Evolutionary conservation across 2,888 invertebrate species (phyloP), one percentile per base, ranked within the genome.

Genomic region (Fissipunctia ypsillon): DNA sequence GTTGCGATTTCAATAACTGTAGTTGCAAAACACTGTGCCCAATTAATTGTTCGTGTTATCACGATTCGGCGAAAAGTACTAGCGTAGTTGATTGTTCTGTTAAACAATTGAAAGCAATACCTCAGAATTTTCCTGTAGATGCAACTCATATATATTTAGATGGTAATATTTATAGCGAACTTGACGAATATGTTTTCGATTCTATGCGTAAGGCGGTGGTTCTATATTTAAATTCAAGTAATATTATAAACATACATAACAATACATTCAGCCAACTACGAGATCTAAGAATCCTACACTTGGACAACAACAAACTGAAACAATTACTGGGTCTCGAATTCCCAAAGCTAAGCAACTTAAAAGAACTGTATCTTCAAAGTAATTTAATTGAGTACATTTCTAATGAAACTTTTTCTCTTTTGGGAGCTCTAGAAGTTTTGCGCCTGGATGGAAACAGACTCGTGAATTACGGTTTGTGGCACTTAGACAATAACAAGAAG

Each of bases 21-120:
- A 98, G 99, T 94, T 99, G 99, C 94, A 99, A 99, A 96, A 98
- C 98, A 97, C 98, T 98, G 81, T 99, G 99, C 91, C 99, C 99
- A 10, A 97, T 97, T 85, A 98, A 98, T 90, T 99, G 99, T 96
- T 98, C 98, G 86, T 99, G 99, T 94, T 99, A 98, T 96, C 98
- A 99, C 94, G 99, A 99, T 92, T 98, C 98, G 89, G 97, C 98
- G 52, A 99, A 99, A 98, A 97, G 98, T 88, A 98, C 98, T 48
- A 99, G 98, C 94, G 98, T 99, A 69, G 98, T 99, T 71, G 99
- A 99, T 94, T 99, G 99, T 94, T 98, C 98, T 88, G 97, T 97
- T 60, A 97, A 98, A 93, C 97, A 97, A 94, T 97, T 98, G 90
- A 96, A 96, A 83, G 97, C 97, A 87, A 97, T 99, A 85, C 99